Conservation (phyloP, 2,113 vertebrate species). For the Buteo buteo region DNA sequence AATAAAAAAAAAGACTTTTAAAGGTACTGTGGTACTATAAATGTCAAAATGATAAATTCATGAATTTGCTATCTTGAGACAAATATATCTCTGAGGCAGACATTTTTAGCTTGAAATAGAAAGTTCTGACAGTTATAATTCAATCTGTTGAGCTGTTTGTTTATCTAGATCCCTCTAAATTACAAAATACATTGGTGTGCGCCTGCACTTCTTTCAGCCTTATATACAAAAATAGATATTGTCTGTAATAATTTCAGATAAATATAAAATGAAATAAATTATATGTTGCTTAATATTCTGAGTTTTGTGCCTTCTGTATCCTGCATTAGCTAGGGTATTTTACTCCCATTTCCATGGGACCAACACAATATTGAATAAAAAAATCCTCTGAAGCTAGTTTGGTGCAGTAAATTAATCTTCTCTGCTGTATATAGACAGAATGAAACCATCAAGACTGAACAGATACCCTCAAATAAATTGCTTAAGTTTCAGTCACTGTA, state of each 20-base stretch:
- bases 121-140: neutral
- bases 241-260: neutral
- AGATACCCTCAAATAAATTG: neutral
- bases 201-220: neutral
- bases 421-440: neutral
- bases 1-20: neutral
- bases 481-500: neutral
- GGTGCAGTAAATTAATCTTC: neutral
- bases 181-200: neutral
- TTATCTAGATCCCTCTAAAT: neutral
- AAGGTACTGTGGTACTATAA: neutral
- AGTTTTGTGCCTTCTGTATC: neutral
- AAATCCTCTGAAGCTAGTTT: neutral
- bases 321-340: neutral
- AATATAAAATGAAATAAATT: neutral
- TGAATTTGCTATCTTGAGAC: rapidly evolving
- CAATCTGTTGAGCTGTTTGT: neutral
- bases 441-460: neutral
- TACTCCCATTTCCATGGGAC: neutral
- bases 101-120: neutral
- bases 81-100: neutral
- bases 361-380: neutral
- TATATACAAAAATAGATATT: neutral
- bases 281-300: neutral
- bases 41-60: neutral